Conservation (phyloP, 1,140 invertebrate species). For the Bursaphelenchus mucronatus region DNA sequence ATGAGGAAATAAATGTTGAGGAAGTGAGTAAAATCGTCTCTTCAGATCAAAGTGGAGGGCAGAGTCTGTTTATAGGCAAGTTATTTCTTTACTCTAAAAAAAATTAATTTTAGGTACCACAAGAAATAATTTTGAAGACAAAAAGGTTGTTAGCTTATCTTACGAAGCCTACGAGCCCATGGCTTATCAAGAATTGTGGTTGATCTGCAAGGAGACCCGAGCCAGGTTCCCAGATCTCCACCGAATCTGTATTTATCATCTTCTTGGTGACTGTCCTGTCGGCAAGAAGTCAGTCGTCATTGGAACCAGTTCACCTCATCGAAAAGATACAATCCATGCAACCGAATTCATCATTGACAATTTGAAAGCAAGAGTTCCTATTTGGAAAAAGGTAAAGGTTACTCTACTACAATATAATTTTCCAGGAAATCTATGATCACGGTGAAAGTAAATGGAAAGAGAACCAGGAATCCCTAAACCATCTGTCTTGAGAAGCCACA, state of each 20-base stretch:
- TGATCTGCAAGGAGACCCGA: conserved; percentile 14
- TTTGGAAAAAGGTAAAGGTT: conserved; percentile 81
- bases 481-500: no score
- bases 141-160: conserved; percentile 14
- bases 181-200: conserved; percentile 18
- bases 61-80: no score
- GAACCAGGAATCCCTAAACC: neutral
- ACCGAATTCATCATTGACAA: conserved; percentile 77
- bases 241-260: conserved; percentile 26
- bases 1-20: no score
- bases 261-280: conserved; percentile 69
- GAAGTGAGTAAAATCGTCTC: no score
- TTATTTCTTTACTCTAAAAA: no score
- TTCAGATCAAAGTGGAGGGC: no score
- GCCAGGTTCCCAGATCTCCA: conserved; percentile 8
- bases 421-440: conserved; percentile 14
- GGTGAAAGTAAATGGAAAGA: conserved; percentile 10
- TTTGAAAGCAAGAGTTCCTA: conserved; percentile 80
- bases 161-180: conserved; percentile 29
- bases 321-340: conserved; percentile 75
- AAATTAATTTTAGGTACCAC: conserved; percentile 24
- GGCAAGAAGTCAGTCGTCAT: conserved; percentile 82
- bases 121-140: conserved; percentile 24
- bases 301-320: conserved; percentile 79
- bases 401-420: neutral